Base-by-base conservation (phyloP, 2,113 vertebrate genomes). In the Pseudorhombus dupliciocellatus region DNA sequence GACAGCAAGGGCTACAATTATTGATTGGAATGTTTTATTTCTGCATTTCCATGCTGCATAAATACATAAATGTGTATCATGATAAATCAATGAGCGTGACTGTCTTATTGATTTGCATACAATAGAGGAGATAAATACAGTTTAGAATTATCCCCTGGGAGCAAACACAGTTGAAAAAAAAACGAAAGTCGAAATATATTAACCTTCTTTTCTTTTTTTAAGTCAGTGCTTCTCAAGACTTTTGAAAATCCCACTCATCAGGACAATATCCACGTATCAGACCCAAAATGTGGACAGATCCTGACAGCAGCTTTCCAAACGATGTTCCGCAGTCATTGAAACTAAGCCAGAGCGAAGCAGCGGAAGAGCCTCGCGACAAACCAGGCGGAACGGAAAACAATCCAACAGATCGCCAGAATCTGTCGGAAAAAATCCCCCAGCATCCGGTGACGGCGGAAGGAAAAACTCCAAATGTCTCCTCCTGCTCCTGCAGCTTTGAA, bases 401-500 rank as follows among this genome's bases (percentile, higher is more conserved):
- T 77, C 67, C 73, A 80, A 73, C 76, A 88, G 67, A 80, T 68
- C 54, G 67, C 60, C 79, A 75, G 70, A 70, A 55, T 69, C 77
- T 73, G 70, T 66, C 37, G 8, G 57, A 77, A 68, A 50, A 78
- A 68, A 1, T 0, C 60, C 58, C 80, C 54, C 40, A 67, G 4
- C 54, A 16, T 51, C 62, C 25, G 18, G 74, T 24, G 25, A 74
- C 1, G 48, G 54, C 20, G 65, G 62, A 51, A 60, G 26, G 26
- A 65, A 64, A 48, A 71, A 8, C 74, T 79, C 87, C 73, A 80
- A 87, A 88, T 70, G 84, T 65, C 44, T 62, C 66, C 70, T 79
- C 64, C 53, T 55, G 71, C 72, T 80, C 77, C 84, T 55, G 80
- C 52, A 34, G 84, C 72, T 80, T 70, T 1, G 72, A 72, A 31